Base-by-base conservation (phyloP, 2,888 invertebrate species). In the Pasiphila rectangulata region DNA sequence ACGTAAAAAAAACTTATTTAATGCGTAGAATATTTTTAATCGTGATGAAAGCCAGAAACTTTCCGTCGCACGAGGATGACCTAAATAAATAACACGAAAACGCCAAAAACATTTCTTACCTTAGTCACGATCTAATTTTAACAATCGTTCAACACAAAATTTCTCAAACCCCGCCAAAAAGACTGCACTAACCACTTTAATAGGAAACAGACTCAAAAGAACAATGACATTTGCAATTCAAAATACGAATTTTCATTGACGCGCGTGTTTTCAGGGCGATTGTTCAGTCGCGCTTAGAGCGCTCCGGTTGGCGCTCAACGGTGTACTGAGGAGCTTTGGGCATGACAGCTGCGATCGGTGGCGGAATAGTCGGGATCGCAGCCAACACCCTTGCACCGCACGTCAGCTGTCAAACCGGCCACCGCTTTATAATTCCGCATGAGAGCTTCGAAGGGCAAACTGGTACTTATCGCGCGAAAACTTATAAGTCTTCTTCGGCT, bases 301-400 rank as follows among this genome's bases (percentile, higher is more conserved):
- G 64, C 77, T 69, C 73, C 63, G 64, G 68, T 64, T 69, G 72
- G 69, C 82, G 81, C 76, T 71, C 78, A 69, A 69, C 74, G 72
- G 62, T 75, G 61, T 64, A 83, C 81, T 83, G 32, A 32, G 17
- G 17, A n/a, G 32, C 32, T 32, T n/a, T 32, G 16, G 32, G 10
- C 16, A 9, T 16, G 32, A n/a, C 67, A 53, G 51, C 50, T 42
- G 43, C 51, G 44, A 10, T 30, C 27, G 27, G 13, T 27, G 27
- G 13, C 27, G 13, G 27, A 27, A 27, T 13, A 54, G 7, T 10
- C 16, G 62, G 67, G 69, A 65, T 56, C 64, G 67, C 71, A 30
- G 72, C 70, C 72, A 69, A 69, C 67, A 56, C 54, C 63, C 63
- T 61, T 63, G 54, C 61, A 56, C n/a, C 56, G 37, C 43, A 41